Percentiles rank a stretch among this genome's conserved stretches.
Evolutionary conservation across 1,140 invertebrate species (phyloP).

Genomic region (Oedothorax gibbosus): DNA sequence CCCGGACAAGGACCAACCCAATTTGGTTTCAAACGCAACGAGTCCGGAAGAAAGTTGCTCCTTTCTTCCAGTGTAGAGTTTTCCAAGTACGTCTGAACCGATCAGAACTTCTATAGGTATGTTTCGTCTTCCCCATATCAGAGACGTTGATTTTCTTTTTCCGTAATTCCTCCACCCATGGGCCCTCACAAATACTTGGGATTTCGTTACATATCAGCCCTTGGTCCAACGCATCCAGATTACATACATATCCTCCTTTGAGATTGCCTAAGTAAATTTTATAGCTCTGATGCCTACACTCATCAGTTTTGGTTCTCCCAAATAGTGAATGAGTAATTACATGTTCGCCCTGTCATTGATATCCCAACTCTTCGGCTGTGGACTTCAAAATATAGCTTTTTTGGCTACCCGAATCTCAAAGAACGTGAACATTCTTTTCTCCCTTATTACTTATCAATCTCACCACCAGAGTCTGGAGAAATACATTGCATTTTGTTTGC

Average conservation of each 20-base stretch:
- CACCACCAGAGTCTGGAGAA: too few species aligned
- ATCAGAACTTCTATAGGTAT: background rate
- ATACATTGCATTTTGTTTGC: too few species aligned
- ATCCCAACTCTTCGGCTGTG: background rate
- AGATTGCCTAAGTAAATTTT: background rate
- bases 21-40: background rate
- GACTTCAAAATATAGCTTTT: background rate
- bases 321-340: background rate
- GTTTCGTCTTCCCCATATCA: background rate
- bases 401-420: background rate
- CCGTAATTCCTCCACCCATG: background rate
- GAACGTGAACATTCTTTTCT: background rate
- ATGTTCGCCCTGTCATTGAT: background rate
- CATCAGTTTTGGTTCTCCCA: background rate
- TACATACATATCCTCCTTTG: background rate
- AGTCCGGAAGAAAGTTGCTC: background rate
- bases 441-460: too few species aligned
- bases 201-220: background rate
- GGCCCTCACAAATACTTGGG: background rate
- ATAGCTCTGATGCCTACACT: background rate
- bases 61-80: constrained; percentile 12
- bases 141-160: background rate
- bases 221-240: background rate
- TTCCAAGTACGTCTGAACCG: constrained; percentile 35
- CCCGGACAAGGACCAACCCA: background rate